A percentile compares a stretch with the other conserved stretches of the same genome.
Evolutionary conservation across 1,140 invertebrate species (phyloP).

Genomic region (Acarapis woodi): DNA sequence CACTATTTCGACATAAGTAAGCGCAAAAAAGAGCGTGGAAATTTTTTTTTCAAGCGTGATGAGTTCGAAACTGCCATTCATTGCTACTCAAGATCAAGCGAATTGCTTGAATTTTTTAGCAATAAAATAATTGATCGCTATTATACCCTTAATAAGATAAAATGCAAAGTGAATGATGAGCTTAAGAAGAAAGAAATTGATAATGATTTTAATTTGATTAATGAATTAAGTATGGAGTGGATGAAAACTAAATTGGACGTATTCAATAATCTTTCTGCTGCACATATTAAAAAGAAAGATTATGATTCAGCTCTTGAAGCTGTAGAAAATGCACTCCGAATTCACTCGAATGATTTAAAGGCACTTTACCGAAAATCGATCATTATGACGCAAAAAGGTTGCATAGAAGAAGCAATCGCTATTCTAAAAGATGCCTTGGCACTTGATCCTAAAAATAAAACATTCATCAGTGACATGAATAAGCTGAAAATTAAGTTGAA

Average conservation of each 20-base stretch:
- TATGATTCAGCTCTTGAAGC: constrained; percentile 48
- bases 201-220: constrained; percentile 20
- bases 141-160: neutral
- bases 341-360: constrained; percentile 60
- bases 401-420: constrained; percentile 26
- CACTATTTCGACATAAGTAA: no score
- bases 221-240: constrained; percentile 45
- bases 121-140: constrained; percentile 17
- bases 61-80: constrained; percentile 47
- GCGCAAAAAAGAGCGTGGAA: constrained; percentile 48
- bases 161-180: no score
- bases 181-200: no score
- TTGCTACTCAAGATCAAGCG: constrained; percentile 47
- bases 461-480: constrained; percentile 10
- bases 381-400: constrained; percentile 29
- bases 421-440: constrained; percentile 25
- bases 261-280: constrained; percentile 61
- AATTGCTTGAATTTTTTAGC: constrained; percentile 41
- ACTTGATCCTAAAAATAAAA: constrained; percentile 16
- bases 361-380: constrained; percentile 59
- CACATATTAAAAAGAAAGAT: constrained; percentile 48
- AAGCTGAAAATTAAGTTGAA: constrained; percentile 3
- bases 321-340: constrained; percentile 41
- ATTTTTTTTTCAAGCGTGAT: constrained; percentile 51
- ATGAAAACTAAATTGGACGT: no score